Evolutionary conservation across 2,113 vertebrate species (phyloP).

Genomic region (Stictonetta naevosa): DNA sequence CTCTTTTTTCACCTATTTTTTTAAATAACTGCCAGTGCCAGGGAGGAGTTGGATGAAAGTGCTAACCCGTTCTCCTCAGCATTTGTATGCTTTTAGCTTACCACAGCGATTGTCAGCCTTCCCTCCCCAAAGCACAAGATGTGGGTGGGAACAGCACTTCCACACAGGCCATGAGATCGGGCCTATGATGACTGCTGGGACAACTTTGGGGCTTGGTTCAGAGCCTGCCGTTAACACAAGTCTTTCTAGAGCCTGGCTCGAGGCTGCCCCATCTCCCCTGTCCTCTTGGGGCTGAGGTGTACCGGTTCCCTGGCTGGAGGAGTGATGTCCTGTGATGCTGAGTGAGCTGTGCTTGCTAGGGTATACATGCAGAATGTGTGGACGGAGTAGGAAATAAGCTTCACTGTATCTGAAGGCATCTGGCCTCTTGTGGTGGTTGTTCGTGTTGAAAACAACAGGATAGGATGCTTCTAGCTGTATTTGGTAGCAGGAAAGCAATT

Average conservation of each 20-base stretch:
- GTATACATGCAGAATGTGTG: background rate
- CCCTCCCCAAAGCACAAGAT: background rate
- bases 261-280: background rate
- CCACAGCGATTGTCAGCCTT: background rate
- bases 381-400: background rate
- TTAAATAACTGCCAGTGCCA: background rate
- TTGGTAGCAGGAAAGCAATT: background rate
- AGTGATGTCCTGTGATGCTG: background rate
- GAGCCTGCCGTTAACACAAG: background rate
- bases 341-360: too few species aligned
- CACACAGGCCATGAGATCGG: accelerated
- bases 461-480: background rate
- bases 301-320: background rate
- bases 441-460: background rate
- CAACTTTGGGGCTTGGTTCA: background rate
- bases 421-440: background rate
- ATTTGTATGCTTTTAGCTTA: background rate
- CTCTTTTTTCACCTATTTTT: background rate
- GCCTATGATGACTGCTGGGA: background rate
- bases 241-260: too few species aligned
- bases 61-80: accelerated
- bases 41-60: background rate
- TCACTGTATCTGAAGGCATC: background rate
- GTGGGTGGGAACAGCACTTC: background rate
- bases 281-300: background rate